Evolutionary conservation across 2,888 invertebrate species (phyloP).

Genomic region (Melanostoma mellinum): DNA sequence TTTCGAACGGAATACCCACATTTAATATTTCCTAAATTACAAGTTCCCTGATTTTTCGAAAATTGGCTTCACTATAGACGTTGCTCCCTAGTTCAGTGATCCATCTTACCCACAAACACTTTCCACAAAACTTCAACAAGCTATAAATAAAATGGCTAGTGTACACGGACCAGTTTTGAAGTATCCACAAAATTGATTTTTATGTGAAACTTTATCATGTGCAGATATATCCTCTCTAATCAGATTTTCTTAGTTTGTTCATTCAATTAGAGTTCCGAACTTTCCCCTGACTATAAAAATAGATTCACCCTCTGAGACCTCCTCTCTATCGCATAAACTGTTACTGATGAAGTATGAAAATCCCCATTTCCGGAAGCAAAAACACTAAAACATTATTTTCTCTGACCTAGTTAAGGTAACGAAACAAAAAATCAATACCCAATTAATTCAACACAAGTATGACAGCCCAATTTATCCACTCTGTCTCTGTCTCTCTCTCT

Average conservation of each 20-base stretch:
- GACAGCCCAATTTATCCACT: slow-evolving; percentile 54
- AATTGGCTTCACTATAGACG: too few species aligned
- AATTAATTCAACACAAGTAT: slow-evolving; percentile 58
- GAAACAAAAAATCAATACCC: slow-evolving; percentile 50
- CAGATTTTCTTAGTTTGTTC: slow-evolving; percentile 14
- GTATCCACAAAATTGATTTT: slow-evolving; percentile 6
- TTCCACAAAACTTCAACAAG: too few species aligned
- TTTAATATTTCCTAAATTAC: too few species aligned
- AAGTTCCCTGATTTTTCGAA: too few species aligned
- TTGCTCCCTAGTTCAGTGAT: too few species aligned
- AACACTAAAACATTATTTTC: slow-evolving; percentile 9
- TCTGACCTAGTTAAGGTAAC: slow-evolving; percentile 38
- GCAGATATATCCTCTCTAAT: slow-evolving; percentile 14
- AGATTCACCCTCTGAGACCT: background rate
- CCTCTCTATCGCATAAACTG: background rate
- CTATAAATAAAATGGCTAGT: background rate
- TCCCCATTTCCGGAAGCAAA: slow-evolving; percentile 30
- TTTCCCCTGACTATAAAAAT: slow-evolving; percentile 7
- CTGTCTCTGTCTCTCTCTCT: background rate
- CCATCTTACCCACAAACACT: too few species aligned
- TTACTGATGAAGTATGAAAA: slow-evolving; percentile 20
- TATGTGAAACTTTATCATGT: background rate
- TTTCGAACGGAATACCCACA: too few species aligned
- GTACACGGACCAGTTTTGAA: background rate
- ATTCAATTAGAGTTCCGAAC: slow-evolving; percentile 47